Percentiles rank a stretch among this genome's conserved stretches.
These are phyloP conservation scores for Phasia obesa DNA, from an alignment of 2,888 invertebrate species.

Conservation along the genomic window DNA sequence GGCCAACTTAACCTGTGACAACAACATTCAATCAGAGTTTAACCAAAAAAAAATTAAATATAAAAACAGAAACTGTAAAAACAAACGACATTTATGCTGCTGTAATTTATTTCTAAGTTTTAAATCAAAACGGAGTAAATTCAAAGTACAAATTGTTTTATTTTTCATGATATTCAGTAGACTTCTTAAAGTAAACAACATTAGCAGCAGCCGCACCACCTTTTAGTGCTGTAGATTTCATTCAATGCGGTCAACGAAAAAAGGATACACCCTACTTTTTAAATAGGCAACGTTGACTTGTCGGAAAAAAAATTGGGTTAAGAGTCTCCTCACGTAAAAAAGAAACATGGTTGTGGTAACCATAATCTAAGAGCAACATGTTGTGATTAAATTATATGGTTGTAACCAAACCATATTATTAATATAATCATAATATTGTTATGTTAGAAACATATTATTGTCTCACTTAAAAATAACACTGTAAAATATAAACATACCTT, in stretches of 20 bases:
- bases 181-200: conserved; percentile 38
- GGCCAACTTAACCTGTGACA: conserved; percentile 63
- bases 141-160: conserved; percentile 58
- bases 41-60: conserved; percentile 18
- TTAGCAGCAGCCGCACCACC: neutral
- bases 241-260: neutral
- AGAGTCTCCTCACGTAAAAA: no score
- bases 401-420: no score
- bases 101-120: conserved; percentile 26
- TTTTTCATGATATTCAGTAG: conserved; percentile 27
- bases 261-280: neutral
- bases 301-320: no score
- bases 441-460: no score
- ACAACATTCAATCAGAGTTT: conserved; percentile 62
- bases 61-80: neutral
- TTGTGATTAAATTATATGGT: no score
- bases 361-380: no score
- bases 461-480: no score
- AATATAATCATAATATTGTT: no score
- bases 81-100: conserved; percentile 42
- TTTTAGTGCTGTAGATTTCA: neutral
- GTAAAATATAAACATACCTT: no score
- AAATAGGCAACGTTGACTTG: no score
- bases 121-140: conserved; percentile 62
- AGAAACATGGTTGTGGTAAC: no score